Evolutionary conservation across 2,797 vertebrate species (phyloP), one percentile per base, ranked within the genome.

Genomic region (Apogon talboti): DNA sequence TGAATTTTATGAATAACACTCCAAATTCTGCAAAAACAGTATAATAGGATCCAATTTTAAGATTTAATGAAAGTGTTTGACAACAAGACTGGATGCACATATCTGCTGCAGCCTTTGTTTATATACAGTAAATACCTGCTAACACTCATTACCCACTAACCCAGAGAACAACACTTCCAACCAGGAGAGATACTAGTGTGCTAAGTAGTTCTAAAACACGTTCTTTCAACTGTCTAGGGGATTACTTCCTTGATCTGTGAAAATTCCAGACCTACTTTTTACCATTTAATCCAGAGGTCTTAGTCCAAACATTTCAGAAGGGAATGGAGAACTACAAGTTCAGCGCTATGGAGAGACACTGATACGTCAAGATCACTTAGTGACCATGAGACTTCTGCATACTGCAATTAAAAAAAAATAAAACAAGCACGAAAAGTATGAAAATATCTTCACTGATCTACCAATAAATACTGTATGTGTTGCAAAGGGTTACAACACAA

Each of bases 1-100:
- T 9, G 33, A 35, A 13, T 13, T n/a, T 15, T 59, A 14, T 50
- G 15, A 11, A 54, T 9, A 37, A 62, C 49, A 43, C 21, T 38
- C 21, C 54, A 28, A 7, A 37, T 43, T 15, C 4, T 15, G 11
- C 7, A 69, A 76, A 53, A 48, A 58, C 16, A 62, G 30, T 57
- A 75, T 18, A 8, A 66, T 56, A 47, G 69, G 11, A 61, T 41
- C 49, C 30, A 64, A 61, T 28, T 43, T 16, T 74, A 24, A 68
- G 78, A 16, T 53, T 77, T 78, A 58, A 78, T 70, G 64, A 50
- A 76, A 44, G 65, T 79, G 55, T 15, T 61, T 49, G n/a, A 43
- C 42, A 73, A 71, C 44, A 53, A 68, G 16, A 55, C 10, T 43
- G 60, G 18, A 55, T 30, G 15, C 16, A 24, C 48, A 11, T 35